Percentiles rank a stretch among this genome's conserved stretches.
These are phyloP conservation scores for Pseudococcus longispinus DNA, from an alignment of 2,888 invertebrate species.

Conservation along the genomic window DNA sequence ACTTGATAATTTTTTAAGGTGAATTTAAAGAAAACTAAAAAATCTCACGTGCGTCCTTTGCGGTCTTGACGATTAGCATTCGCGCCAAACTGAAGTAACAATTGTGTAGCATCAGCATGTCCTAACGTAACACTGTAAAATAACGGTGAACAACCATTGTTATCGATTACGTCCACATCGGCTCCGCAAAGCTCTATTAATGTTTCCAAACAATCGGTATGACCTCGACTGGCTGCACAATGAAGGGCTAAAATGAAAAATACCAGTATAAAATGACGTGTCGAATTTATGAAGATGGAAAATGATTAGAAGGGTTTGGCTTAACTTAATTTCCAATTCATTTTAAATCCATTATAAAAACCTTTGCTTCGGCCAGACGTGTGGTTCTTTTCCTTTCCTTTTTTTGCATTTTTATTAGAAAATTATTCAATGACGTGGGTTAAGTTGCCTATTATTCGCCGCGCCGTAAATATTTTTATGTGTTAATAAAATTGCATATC, in stretches of 20 bases:
- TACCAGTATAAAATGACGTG: conserved; percentile 1
- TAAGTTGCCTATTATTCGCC: conserved; percentile 7
- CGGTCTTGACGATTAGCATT: conserved; percentile 92
- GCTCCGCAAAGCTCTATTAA: conserved; percentile 87
- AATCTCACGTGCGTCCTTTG: conserved; percentile 80
- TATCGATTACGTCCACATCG: conserved; percentile 86
- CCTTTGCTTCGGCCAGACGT: background rate
- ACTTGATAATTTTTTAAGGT: background rate
- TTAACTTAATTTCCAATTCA: background rate
- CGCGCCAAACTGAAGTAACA: conserved; percentile 87
- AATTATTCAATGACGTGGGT: background rate
- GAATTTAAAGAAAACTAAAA: conserved; percentile 5
- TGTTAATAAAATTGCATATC: conserved; percentile 21
- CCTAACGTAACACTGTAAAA: conserved; percentile 97
- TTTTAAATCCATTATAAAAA: background rate
- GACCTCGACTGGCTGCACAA: conserved; percentile 96
- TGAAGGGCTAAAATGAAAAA: conserved; percentile 74
- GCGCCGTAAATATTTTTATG: background rate
- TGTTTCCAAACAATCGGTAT: conserved; percentile 88
- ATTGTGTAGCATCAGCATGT: conserved; percentile 90
- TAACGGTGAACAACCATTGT: conserved; percentile 93
- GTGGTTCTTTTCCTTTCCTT: background rate
- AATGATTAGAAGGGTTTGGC: background rate
- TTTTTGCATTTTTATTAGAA: background rate
- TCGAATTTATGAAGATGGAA: background rate